Percentiles rank a stretch among this genome's conserved stretches.
phyloP scores from a whole-genome alignment of 1,140 invertebrate genomes.

The Drosophila eugracilis region DNA sequence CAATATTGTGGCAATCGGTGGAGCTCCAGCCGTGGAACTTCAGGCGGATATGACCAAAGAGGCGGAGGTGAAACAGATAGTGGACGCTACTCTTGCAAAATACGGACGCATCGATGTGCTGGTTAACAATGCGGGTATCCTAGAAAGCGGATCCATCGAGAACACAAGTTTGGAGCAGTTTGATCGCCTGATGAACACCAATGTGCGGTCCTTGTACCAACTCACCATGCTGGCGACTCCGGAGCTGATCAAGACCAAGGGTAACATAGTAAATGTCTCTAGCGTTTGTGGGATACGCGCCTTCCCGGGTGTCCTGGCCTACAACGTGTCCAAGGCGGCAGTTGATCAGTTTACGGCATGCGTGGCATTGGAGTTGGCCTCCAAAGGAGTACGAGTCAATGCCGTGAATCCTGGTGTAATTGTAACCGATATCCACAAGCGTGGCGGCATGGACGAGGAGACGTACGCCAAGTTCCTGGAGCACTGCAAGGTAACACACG shows the following conservation, averaged over 20 bases:
- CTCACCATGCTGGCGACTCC: conserved; percentile 94
- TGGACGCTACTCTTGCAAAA: conserved; percentile 89
- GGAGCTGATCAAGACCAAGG: conserved; percentile 92
- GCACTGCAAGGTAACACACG: conserved; percentile 91
- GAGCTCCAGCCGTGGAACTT: conserved; percentile 44
- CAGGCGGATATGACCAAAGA: conserved; percentile 90
- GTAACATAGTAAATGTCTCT: conserved; percentile 96
- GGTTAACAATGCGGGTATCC: conserved; percentile 95
- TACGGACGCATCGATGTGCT: conserved; percentile 91
- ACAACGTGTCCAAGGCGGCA: conserved; percentile 95
- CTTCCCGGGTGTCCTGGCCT: conserved; percentile 91
- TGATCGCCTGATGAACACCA: conserved; percentile 93
- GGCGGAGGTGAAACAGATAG: conserved; percentile 89
- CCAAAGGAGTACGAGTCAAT: conserved; percentile 94
- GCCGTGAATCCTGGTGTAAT: conserved; percentile 93
- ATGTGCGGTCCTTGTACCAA: conserved; percentile 93
- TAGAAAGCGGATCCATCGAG: conserved; percentile 93
- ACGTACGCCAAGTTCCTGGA: conserved; percentile 91
- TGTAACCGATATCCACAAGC: conserved; percentile 91
- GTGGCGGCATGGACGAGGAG: conserved; percentile 90
- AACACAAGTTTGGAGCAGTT: conserved; percentile 92
- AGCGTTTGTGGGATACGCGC: conserved; percentile 94
- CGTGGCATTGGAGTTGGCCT: conserved; percentile 91
- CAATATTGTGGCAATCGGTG: conserved; percentile 78
- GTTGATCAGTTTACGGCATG: conserved; percentile 96